A percentile compares a stretch with the other conserved stretches of the same genome.
Conservation (phyloP, 2,888 invertebrate genomes). For the Cryptus armator region DNA sequence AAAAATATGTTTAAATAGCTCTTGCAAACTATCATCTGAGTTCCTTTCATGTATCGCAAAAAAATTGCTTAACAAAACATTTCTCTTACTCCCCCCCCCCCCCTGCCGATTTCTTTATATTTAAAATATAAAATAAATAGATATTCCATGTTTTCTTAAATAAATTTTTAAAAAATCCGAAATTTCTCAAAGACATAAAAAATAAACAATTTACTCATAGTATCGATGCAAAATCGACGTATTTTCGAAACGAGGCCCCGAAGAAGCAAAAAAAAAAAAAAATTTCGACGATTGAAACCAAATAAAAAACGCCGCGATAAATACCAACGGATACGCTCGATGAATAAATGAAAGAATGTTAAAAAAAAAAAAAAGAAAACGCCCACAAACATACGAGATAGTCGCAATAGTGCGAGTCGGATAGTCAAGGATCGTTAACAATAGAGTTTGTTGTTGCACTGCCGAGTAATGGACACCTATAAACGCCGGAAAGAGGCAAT, state of each 20-base stretch:
- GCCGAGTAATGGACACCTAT: slow-evolving; percentile 80
- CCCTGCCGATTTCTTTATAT: too few relatives aligned
- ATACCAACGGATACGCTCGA: slow-evolving; percentile 11
- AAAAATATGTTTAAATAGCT: too few relatives aligned
- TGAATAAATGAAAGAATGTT: slow-evolving; percentile 36
- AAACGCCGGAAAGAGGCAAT: slow-evolving; percentile 81
- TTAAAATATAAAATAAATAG: too few relatives aligned
- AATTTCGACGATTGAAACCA: neutral
- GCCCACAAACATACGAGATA: slow-evolving; percentile 18
- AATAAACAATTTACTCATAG: too few relatives aligned
- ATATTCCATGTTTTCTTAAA: neutral
- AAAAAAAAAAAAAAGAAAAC: slow-evolving; percentile 16
- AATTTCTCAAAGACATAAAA: too few relatives aligned
- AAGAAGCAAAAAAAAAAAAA: neutral
- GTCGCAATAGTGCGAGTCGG: slow-evolving; percentile 43
- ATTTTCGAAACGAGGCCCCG: neutral
- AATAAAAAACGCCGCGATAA: slow-evolving; percentile 2
- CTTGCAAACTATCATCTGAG: too few relatives aligned
- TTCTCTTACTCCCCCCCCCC: too few relatives aligned
- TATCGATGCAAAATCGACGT: too few relatives aligned
- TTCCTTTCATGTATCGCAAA: too few relatives aligned
- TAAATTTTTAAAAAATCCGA: neutral
- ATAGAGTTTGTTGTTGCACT: slow-evolving; percentile 67
- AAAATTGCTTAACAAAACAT: too few relatives aligned
- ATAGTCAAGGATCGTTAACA: slow-evolving; percentile 69